Conservation (phyloP, 2,113 vertebrate species). For the Melanerpes aurifrons region DNA sequence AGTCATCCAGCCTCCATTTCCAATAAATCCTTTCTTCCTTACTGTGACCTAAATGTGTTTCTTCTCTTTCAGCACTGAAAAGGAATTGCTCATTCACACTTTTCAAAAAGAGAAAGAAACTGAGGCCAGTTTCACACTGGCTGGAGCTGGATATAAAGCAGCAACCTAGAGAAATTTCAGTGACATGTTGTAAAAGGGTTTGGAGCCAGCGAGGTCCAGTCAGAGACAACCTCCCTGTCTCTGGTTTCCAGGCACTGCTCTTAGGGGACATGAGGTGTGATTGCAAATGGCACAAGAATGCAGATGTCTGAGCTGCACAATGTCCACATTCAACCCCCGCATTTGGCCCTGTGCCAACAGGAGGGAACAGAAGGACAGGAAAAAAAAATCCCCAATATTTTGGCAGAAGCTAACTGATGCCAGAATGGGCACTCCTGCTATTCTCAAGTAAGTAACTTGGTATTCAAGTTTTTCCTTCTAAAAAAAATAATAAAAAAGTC, state of each 20-base stretch:
- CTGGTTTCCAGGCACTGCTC: constrained; percentile 50
- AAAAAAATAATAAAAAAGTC: background rate
- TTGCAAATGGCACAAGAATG: constrained; percentile 42
- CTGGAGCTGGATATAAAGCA: constrained; percentile 37
- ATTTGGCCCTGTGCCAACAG: constrained; percentile 19
- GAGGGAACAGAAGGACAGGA: background rate
- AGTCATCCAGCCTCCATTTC: background rate
- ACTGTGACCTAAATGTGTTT: constrained; percentile 1
- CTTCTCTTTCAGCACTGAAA: background rate
- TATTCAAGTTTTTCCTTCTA: background rate
- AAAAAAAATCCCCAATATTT: background rate
- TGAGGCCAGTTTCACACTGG: background rate
- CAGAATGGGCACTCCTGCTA: background rate
- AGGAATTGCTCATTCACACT: constrained; percentile 2
- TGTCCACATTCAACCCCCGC: background rate
- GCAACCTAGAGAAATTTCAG: background rate
- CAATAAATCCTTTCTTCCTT: constrained; percentile 13
- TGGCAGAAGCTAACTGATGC: background rate
- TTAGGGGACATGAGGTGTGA: constrained; percentile 27
- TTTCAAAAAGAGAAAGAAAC: constrained; percentile 2
- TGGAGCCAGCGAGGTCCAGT: background rate
- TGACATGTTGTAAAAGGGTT: constrained; percentile 26
- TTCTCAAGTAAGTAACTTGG: background rate
- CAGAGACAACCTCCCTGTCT: constrained; percentile 36
- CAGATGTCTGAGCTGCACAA: constrained; percentile 44